A percentile compares a stretch with the other conserved stretches of the same genome.
phyloP scores from a whole-genome alignment of 2,113 vertebrate species.

The Dissostichus mawsoni region DNA sequence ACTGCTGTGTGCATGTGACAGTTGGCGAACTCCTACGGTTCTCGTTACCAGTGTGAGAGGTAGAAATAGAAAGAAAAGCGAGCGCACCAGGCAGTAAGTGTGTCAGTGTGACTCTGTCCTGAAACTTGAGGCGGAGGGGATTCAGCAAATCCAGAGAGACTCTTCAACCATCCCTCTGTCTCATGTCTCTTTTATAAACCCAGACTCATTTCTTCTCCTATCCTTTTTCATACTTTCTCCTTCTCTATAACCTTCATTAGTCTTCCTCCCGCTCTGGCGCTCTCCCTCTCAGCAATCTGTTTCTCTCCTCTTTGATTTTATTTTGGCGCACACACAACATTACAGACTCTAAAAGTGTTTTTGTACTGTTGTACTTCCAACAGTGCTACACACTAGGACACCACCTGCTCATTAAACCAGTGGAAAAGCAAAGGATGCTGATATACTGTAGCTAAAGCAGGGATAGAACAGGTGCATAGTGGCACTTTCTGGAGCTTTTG shows the following conservation, averaged over 20 bases:
- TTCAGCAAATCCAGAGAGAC: constrained; percentile 73
- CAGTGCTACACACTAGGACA: constrained; percentile 35
- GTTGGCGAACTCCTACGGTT: constrained; percentile 57
- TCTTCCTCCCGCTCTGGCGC: constrained; percentile 28
- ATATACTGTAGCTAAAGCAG: constrained; percentile 12
- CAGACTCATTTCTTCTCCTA: constrained; percentile 49
- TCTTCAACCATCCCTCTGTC: constrained; percentile 51
- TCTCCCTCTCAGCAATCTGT: constrained; percentile 41
- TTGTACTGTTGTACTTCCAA: constrained; percentile 48
- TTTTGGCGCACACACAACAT: constrained; percentile 24
- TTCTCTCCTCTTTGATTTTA: constrained; percentile 40
- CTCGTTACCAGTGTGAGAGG: constrained; percentile 63
- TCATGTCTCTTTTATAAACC: constrained; percentile 51
- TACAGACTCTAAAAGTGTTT: constrained; percentile 44
- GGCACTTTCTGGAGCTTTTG: background rate
- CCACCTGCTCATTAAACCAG: constrained; percentile 65
- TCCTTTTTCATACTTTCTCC: constrained; percentile 46
- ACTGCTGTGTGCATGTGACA: constrained; percentile 47
- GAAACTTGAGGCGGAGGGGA: constrained; percentile 65
- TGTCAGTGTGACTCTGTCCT: constrained; percentile 80
- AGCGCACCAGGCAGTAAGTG: constrained; percentile 69
- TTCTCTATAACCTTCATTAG: constrained; percentile 63
- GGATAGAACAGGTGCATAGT: constrained; percentile 18
- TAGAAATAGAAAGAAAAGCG: constrained; percentile 14
- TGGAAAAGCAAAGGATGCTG: constrained; percentile 33